Evolutionary conservation across 2,888 invertebrate genomes (phyloP).

Genomic region (Pammene aurita): DNA sequence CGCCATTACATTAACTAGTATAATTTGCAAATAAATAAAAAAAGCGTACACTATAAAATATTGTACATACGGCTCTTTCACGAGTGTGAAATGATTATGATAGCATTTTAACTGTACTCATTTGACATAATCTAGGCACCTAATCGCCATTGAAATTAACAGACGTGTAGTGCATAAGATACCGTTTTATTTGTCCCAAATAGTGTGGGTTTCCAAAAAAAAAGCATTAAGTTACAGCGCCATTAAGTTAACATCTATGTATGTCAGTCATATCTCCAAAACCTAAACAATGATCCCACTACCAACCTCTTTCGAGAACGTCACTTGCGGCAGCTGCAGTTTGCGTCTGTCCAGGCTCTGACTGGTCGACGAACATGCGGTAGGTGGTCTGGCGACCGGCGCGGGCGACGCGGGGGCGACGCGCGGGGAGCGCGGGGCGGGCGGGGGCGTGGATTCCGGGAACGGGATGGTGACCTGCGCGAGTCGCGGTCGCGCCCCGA

Average conservation of each 20-base stretch:
- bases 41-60: background rate
- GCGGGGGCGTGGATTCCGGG: conserved; percentile 72
- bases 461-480: conserved; percentile 65
- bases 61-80: background rate
- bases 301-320: conserved; percentile 96
- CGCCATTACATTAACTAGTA: no score
- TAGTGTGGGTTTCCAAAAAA: no score
- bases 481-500: conserved; percentile 60
- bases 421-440: conserved; percentile 71
- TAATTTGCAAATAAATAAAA: background rate
- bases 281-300: conserved; percentile 90
- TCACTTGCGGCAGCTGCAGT: conserved; percentile 90
- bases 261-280: background rate
- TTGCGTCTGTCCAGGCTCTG: conserved; percentile 85
- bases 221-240: no score
- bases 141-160: no score
- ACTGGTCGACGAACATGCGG: conserved; percentile 88
- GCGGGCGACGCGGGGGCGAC: conserved; percentile 70
- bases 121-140: no score
- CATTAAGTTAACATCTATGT: no score
- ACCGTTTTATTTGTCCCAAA: no score
- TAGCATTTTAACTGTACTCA: no score
- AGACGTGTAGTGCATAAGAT: no score
- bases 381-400: conserved; percentile 84
- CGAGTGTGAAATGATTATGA: no score